phyloP scores from a whole-genome alignment of 2,797 vertebrate species.

The Threskiornis aethiopicus region DNA sequence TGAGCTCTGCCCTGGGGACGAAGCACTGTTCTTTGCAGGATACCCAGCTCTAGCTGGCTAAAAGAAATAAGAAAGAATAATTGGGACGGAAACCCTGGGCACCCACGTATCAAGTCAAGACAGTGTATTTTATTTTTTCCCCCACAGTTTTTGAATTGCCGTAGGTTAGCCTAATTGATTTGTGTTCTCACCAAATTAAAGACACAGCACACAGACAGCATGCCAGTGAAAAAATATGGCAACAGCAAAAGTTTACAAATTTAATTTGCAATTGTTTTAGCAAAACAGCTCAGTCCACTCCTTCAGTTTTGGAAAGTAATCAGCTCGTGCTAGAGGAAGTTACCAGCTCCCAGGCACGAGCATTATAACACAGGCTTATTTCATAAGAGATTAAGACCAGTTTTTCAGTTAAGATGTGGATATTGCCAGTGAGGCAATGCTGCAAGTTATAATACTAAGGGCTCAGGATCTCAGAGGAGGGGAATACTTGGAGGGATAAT shows the following conservation, averaged over 20 bases:
- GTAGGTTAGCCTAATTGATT: slow-evolving; percentile 58
- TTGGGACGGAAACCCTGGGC: neutral
- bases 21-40: neutral
- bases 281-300: slow-evolving; percentile 75
- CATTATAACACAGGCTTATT: neutral
- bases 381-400: slow-evolving; percentile 42
- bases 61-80: neutral
- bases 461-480: neutral
- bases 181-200: slow-evolving; percentile 41
- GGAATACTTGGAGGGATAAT: neutral
- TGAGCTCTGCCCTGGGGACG: neutral
- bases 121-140: neutral
- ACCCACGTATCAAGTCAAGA: neutral
- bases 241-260: slow-evolving; percentile 70
- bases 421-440: neutral
- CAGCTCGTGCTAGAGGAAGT: slow-evolving; percentile 64
- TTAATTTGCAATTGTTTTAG: slow-evolving; percentile 72
- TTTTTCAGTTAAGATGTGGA: slow-evolving; percentile 35
- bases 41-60: neutral
- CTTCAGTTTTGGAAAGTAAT: slow-evolving; percentile 71
- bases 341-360: slow-evolving; percentile 25
- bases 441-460: neutral
- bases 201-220: slow-evolving; percentile 13
- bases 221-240: slow-evolving; percentile 65
- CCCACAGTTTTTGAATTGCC: neutral